These are phyloP conservation scores for Oryzias melastigma DNA, from an alignment of 2,113 vertebrate genomes.

Conservation along the genomic window DNA sequence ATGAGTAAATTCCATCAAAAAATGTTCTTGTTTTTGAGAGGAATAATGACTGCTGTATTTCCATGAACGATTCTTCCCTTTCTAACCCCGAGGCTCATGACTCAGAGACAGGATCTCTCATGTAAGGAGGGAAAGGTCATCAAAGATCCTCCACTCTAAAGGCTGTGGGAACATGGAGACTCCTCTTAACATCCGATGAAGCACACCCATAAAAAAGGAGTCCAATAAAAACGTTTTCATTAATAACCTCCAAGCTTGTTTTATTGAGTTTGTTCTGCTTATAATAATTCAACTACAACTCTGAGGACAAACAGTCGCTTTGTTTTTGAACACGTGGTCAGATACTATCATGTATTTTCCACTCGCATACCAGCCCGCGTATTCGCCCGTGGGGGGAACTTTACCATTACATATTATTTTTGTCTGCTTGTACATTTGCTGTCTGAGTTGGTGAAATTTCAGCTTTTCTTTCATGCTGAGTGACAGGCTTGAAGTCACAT, in stretches of 20 bases:
- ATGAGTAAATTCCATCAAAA: neutral
- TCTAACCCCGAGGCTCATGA: conserved; percentile 37
- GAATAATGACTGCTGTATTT: conserved; percentile 11
- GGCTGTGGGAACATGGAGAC: conserved; percentile 58
- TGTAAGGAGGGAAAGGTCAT: conserved; percentile 50
- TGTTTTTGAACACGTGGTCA: conserved; percentile 25
- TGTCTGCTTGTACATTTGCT: neutral
- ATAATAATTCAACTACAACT: conserved; percentile 20
- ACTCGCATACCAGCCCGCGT: conserved; percentile 14
- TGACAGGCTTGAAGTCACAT: conserved; percentile 45
- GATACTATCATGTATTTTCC: conserved; percentile 28
- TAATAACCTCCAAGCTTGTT: conserved; percentile 9
- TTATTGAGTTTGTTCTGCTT: conserved; percentile 2
- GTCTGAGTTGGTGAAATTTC: conserved; percentile 32
- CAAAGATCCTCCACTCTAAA: conserved; percentile 26
- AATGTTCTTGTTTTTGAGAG: conserved; percentile 7
- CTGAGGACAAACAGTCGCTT: conserved; percentile 26
- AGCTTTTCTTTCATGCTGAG: conserved; percentile 40
- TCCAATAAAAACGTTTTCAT: conserved; percentile 16
- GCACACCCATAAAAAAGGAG: neutral
- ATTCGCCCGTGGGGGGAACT: conserved; percentile 21
- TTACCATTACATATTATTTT: neutral
- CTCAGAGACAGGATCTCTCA: conserved; percentile 26
- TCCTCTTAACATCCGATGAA: conserved; percentile 37
- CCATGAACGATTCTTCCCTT: conserved; percentile 17